Percentiles rank a stretch among this genome's conserved stretches.
Conservation (phyloP, 35 echinoderm and acorn worm species). For the Lytechinus variegatus region DNA sequence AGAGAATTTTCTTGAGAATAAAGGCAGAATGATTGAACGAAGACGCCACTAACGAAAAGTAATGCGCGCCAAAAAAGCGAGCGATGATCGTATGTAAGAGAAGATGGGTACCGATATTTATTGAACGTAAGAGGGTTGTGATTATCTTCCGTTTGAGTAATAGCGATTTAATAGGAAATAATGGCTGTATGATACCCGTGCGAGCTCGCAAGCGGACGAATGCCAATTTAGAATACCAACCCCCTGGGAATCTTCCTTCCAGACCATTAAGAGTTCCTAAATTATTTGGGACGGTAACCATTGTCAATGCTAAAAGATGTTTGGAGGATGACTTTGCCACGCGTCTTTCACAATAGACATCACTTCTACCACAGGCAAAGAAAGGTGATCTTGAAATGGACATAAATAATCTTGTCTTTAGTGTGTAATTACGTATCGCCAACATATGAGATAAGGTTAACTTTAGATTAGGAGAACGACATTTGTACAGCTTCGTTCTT, state of each 20-base stretch:
- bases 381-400: neutral
- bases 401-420: neutral
- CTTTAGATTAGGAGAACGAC: neutral
- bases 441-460: neutral
- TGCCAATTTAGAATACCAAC: neutral
- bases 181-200: neutral
- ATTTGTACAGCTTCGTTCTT: neutral
- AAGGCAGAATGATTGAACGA: neutral
- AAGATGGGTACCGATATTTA: neutral
- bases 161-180: conserved; percentile 13
- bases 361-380: neutral
- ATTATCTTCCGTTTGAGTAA: neutral
- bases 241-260: neutral
- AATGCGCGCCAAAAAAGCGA: neutral
- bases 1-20: neutral
- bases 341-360: conserved; percentile 1
- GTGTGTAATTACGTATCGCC: neutral
- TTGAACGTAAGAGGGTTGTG: conserved; percentile 10
- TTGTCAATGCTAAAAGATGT: neutral
- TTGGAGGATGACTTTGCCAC: neutral
- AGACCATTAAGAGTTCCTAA: neutral
- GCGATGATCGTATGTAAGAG: neutral
- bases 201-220: neutral
- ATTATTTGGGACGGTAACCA: neutral
- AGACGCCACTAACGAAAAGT: neutral